Percentiles rank a stretch among this genome's conserved stretches.
phyloP scores from a whole-genome alignment of 2,888 invertebrate genomes.

The Patella caerulea region DNA sequence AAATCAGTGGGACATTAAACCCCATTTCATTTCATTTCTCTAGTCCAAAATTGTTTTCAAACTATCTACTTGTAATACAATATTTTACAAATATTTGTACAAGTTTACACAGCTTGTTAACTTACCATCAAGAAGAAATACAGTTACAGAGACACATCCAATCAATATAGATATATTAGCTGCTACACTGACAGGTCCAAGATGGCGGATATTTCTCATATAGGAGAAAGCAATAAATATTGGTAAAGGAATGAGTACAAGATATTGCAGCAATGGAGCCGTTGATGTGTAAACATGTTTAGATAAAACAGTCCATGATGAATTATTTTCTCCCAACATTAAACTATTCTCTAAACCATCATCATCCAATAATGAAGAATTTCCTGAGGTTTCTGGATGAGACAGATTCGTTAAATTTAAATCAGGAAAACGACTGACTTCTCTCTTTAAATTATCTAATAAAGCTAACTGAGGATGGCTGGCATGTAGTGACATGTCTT shows the following conservation, averaged over 20 bases:
- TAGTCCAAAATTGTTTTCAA: background rate
- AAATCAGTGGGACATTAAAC: background rate
- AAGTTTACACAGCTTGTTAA: conserved; percentile 12
- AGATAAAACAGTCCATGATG: conserved; percentile 4
- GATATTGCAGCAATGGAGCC: conserved; percentile 56
- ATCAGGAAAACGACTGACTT: background rate
- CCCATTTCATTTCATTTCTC: background rate
- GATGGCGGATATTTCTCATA: conserved; percentile 57
- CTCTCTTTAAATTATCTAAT: background rate
- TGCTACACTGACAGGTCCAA: conserved; percentile 62
- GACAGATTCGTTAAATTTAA: background rate
- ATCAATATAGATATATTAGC: conserved; percentile 63
- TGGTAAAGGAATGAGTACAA: conserved; percentile 61
- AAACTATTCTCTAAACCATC: background rate
- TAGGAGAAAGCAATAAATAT: conserved; percentile 63
- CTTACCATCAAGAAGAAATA: conserved; percentile 58
- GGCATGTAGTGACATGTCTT: background rate
- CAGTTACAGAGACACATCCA: conserved; percentile 60
- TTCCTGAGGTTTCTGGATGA: background rate
- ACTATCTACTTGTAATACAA: background rate
- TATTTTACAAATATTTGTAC: background rate
- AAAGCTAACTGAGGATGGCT: background rate
- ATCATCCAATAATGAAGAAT: background rate
- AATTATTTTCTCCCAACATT: background rate
- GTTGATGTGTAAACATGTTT: conserved; percentile 22